Percentiles rank a stretch among this genome's conserved stretches.
These are phyloP conservation scores for Phrynosoma platyrhinos DNA, from an alignment of 2,113 vertebrate species.

Conservation along the genomic window DNA sequence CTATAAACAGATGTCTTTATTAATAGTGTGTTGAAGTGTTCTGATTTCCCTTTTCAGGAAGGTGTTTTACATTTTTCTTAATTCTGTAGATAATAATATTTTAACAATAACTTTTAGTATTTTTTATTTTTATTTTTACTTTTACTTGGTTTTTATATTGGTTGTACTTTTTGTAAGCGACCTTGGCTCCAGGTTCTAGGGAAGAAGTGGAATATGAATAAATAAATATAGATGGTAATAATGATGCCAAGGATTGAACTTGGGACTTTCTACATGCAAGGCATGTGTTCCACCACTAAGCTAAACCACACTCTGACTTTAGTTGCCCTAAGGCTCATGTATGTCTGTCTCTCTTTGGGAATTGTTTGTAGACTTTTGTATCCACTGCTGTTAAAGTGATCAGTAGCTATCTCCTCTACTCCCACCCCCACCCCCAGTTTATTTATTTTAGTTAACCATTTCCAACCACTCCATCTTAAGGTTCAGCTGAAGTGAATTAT, in stretches of 20 bases:
- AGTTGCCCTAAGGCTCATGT: not conserved
- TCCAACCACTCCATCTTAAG: not conserved
- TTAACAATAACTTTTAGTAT: too few species aligned
- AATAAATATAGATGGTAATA: too few species aligned
- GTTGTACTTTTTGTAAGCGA: too few species aligned
- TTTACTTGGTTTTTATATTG: too few species aligned
- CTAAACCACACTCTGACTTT: not conserved
- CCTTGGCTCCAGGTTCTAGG: too few species aligned
- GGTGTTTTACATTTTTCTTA: too few species aligned
- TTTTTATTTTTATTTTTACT: too few species aligned
- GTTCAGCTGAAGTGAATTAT: not conserved
- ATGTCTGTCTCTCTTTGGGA: not conserved
- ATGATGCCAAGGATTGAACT: not conserved
- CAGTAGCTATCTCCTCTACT: not conserved
- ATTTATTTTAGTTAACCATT: not conserved
- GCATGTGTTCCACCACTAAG: not conserved
- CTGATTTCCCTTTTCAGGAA: too few species aligned
- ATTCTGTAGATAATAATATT: too few species aligned
- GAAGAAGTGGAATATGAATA: too few species aligned
- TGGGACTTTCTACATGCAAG: not conserved
- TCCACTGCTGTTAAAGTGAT: not conserved
- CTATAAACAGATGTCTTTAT: too few species aligned
- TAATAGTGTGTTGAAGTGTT: too few species aligned
- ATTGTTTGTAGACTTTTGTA: not conserved
- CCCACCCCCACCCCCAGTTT: not conserved